phyloP scores from a whole-genome alignment of 2,797 vertebrate species.

The Helarctos malayanus region DNA sequence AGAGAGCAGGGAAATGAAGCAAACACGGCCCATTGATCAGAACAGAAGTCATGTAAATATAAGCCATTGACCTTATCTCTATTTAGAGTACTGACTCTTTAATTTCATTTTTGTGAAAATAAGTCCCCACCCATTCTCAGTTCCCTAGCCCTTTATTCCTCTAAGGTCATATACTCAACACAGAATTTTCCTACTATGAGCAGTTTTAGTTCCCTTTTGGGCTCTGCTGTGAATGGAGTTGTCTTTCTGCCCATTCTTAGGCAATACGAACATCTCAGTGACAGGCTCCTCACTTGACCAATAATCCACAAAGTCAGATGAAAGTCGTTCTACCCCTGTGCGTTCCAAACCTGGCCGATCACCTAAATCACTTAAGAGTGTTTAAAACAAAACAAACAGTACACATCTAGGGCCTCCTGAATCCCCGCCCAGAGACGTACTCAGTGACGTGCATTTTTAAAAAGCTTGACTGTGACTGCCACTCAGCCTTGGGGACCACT shows the following conservation, averaged over 20 bases:
- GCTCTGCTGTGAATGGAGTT: background rate
- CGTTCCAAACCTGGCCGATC: background rate
- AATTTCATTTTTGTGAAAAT: constrained; percentile 24
- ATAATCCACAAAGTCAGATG: background rate
- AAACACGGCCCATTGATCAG: background rate
- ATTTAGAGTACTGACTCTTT: background rate
- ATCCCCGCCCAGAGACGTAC: background rate
- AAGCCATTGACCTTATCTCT: background rate
- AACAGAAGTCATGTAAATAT: background rate
- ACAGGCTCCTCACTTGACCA: background rate
- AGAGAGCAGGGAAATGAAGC: background rate
- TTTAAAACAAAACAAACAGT: background rate
- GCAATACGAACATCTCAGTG: background rate
- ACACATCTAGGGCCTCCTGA: background rate
- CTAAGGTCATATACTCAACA: background rate
- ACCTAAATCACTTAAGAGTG: background rate
- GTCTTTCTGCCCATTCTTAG: background rate
- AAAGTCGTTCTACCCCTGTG: background rate
- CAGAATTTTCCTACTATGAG: background rate
- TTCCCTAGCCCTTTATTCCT: background rate
- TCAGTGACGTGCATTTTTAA: background rate
- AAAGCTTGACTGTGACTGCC: background rate
- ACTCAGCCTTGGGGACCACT: background rate
- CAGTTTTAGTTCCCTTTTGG: background rate
- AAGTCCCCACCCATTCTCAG: constrained; percentile 14